Base-by-base conservation (phyloP, 2,888 invertebrate genomes). In the Eupithecia inturbata region DNA sequence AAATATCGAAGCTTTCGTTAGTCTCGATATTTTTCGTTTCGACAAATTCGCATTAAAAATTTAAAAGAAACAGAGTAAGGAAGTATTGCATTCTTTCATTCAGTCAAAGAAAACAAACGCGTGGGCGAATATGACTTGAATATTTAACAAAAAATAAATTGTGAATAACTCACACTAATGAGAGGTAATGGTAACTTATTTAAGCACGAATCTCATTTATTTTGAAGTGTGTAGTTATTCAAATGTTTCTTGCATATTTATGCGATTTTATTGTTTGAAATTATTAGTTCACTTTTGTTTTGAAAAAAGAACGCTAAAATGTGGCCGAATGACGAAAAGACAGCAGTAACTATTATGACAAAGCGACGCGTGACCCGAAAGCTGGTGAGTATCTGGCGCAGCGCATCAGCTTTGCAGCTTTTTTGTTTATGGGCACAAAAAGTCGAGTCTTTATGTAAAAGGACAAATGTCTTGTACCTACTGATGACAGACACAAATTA, bases 181-280 rank as follows among this genome's bases (percentile, higher is more conserved):
- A 82, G 78, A n/a, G 5, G 64, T 36, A 36, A 83, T 81, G 78
- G 81, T 82, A 86, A 84, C 84, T 85, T 84, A 82, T 82, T 83
- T 82, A 81, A 83, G 83, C 88, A 87, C 82, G 85, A 87, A 84
- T 83, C 84, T 84, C 84, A 86, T 88, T 89, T 87, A 82, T 64
- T 85, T 83, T 84, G 85, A 88, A 84, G 83, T 82, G 79, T 82
- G 82, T 85, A 84, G 84, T 89, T 87, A 88, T 84, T 85, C 83
- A 85, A 84, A 88, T 85, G 81, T 36, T 33, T 64, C 36, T 36
- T 19, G 12, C 64, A 9, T n/a, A 70, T 74, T 77, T 79, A 82
- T 80, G 79, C 81, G 82, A 84, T 84, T 82, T 83, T 84, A 64
- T 70, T 83, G 22, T 84, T 36, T 68, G 22, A 60, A 63, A 36